Conservation (phyloP, 2,797 vertebrate species). For the Sebastes paucispinis region DNA sequence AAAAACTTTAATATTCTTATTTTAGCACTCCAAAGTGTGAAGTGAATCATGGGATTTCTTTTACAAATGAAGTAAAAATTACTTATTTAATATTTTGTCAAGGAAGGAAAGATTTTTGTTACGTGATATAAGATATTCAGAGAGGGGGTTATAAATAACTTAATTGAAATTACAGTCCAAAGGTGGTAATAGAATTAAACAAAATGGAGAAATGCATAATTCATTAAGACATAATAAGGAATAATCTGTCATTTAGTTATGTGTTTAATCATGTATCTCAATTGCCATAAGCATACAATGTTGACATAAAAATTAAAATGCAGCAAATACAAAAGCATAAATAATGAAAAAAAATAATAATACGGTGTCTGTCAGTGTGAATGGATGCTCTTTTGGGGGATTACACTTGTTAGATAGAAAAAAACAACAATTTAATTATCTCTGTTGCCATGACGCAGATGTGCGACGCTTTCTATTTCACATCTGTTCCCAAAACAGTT, state of each 20-base stretch:
- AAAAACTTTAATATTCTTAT: not conserved
- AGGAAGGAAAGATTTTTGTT: not conserved
- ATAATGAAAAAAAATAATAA: not conserved
- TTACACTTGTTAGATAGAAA: not conserved
- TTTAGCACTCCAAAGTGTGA: not conserved
- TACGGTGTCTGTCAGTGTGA: not conserved
- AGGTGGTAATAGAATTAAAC: not conserved
- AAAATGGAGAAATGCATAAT: not conserved
- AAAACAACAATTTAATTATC: not conserved
- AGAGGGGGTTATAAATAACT: not conserved
- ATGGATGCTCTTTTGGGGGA: not conserved
- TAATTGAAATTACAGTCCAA: not conserved
- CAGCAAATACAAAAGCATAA: not conserved
- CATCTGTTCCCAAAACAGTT: slow-evolving; percentile 8
- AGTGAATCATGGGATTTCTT: not conserved
- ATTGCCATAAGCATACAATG: not conserved
- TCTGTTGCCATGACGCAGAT: not conserved
- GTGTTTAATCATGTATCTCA: not conserved
- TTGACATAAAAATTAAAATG: not conserved
- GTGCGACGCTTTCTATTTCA: not conserved
- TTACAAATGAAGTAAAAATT: not conserved
- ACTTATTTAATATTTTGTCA: not conserved
- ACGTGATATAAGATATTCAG: not conserved
- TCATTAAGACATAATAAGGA: not conserved
- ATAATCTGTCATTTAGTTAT: not conserved